Base-by-base conservation (phyloP, 2,113 vertebrate genomes). In the Corapipo altera region DNA sequence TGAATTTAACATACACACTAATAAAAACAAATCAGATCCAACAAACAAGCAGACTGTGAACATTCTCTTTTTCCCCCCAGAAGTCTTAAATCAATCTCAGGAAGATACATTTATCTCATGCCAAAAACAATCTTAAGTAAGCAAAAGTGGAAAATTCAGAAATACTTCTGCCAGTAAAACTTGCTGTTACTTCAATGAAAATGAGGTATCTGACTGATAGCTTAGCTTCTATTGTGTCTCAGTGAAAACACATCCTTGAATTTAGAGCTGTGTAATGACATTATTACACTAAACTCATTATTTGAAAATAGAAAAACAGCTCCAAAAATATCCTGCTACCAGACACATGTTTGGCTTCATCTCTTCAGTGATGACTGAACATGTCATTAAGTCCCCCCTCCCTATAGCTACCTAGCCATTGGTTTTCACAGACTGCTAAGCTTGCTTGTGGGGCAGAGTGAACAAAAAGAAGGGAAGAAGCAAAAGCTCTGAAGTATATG, bases 211-310 rank as follows among this genome's bases (percentile, higher is more conserved):
- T 94, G 67, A 91, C 81, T 85, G 89, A 94, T 85, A 93, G 43
- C 64, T 93, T 83, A 59, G 43, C 44, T 94, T 80, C 85, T 76
- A 48, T 88, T 95, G 88, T 94, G 33, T 80, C 83, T 91, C 75
- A 73, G 43, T 90, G 75, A 91, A 95, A 95, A 94, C 72, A 74
- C 21, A 46, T 90, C 64, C 64, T 67, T 89, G 72, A 90, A 89
- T 80, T 91, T 83, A 85, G 82, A 94, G 67, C 51, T 64, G 24
- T 32, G 19, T 93, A 90, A 91, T 90, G 64, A 88, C 72, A 62
- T 90, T 93, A 85, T 80, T 94, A 55, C 27, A 80, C 90, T 93
- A 91, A 95, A 49, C 66, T 93, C 73, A 23, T 85, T 93, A 90
- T 67, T 90, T 80, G 87, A 88, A 96, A 93, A 91, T 61, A 84